Evolutionary conservation across 2,797 vertebrate genomes (phyloP), one percentile per base, ranked within the genome.

Genomic region (Halcyon smyrnensis): DNA sequence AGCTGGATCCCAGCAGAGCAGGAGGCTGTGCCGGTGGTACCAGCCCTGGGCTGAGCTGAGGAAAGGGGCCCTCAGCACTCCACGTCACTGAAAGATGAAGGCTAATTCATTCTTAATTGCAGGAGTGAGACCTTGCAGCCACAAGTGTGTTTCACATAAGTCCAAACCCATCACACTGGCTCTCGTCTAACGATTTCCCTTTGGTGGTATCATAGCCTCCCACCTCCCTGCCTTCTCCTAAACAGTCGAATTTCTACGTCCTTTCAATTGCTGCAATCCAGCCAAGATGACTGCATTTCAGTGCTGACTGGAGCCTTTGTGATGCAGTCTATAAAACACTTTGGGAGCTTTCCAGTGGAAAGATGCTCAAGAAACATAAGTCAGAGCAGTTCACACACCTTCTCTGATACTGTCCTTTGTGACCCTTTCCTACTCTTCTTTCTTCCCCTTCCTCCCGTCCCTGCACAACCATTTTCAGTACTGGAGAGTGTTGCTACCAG

Each of bases 271-370:
- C 79, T 86, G 77, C 86, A 91, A 48, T 81, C 53, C 48, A 87
- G 77, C 73, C 81, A 93, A 89, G 70, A 84, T 95, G 73, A 89
- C 88, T 92, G 85, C 34, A 86, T 93, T 78, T 95, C 75, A 81
- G 28, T 21, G 46, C 73, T 64, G 80, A 95, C 88, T 77, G 70
- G 11, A 90, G 73, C 60, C 88, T 89, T 96, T 93, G 84, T 27
- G 0, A 59, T 93, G 92, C 94, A 95, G 87, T 74, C 90, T 91
- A 71, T 96, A 95, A 97, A 90, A 95, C 59, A 82, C n/a, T 94
- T 91, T 94, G 85, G 79, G 41, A 75, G 70, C 46, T 86, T 95
- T 96, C 93, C 86, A 96, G 79, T 74, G 54, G 54, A 95, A 95
- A 93, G 73, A 78, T 91, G 86, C 68, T 94, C 15, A 0, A 95